Evolutionary conservation across 2,888 invertebrate genomes (phyloP), one percentile per base, ranked within the genome.

Genomic region (Ornithoptera priamus): DNA sequence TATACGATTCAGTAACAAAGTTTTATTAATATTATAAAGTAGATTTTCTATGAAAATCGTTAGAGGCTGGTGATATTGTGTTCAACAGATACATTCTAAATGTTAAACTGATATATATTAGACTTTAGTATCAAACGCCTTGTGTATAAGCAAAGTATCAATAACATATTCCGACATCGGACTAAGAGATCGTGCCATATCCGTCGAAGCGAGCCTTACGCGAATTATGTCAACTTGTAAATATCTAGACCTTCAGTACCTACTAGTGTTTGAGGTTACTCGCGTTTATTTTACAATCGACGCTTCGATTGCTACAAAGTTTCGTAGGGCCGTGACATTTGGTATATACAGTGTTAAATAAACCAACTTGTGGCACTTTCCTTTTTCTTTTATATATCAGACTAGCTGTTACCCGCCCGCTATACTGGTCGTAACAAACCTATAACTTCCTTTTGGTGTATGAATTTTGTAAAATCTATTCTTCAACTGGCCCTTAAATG

Each of bases 191-290:
- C 67, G 57, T 71, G 62, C 74, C 75, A 76, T 75, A 77, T 74
- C 72, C 64, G 73, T 71, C 60, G 69, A 67, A 74, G 67, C 69
- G 69, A 74, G 72, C 72, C 67, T 75, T 72, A 75, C 75, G 75
- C 73, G 75, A 75, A 76, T 75, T 75, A 75, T 73, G 75, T 74
- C 73, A 73, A 76, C 76, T 73, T 70, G 75, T 74, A 75, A 72
- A 73, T 75, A 73, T 71, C 67, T 73, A 73, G 73, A 73, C 75
- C 76, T 76, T 75, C 69, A 30, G 67, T 67, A 68, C 69, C 67
- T 64, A 71, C 69, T 58, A 64, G 70, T 62, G 60, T 62, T 68
- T 74, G 70, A 67, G 69, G 57, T 72, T 69, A 72, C 65, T 65
- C 63, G 60, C 59, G 62, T 70, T 72, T 72, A 71, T 72, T 68